These are phyloP conservation scores for Heliconius sara DNA, from an alignment of 2,888 invertebrate genomes.

Conservation along the genomic window DNA sequence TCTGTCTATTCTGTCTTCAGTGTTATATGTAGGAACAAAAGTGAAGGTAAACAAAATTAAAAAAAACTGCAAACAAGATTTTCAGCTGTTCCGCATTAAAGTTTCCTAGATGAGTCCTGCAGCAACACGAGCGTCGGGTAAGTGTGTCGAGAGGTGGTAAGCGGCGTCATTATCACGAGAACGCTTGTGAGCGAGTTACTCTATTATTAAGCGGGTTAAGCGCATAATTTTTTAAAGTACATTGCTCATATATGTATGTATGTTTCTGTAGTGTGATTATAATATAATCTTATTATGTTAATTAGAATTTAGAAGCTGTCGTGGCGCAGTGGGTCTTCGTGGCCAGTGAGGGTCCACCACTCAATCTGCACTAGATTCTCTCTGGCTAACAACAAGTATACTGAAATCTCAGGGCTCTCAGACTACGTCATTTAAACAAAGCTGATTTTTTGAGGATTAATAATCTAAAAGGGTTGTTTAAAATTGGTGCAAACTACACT, in stretches of 20 bases:
- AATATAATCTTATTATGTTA: too few species aligned
- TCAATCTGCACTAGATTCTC: too few species aligned
- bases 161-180: slow-evolving; percentile 4
- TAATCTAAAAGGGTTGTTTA: too few species aligned
- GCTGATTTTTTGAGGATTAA: too few species aligned
- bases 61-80: neutral
- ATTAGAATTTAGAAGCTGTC: too few species aligned
- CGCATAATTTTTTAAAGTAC: neutral
- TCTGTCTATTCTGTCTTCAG: neutral
- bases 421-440: too few species aligned
- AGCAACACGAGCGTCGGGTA: neutral
- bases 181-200: neutral
- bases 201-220: slow-evolving; percentile 12
- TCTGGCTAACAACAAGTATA: too few species aligned
- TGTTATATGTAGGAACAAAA: neutral
- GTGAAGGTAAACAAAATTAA: neutral
- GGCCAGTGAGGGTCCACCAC: too few species aligned
- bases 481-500: too few species aligned
- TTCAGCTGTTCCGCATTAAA: neutral
- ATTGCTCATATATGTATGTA: neutral
- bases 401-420: too few species aligned
- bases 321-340: too few species aligned
- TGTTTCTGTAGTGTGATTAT: neutral
- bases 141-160: slow-evolving; percentile 5
- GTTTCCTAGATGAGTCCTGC: slow-evolving; percentile 1